Conservation (phyloP, 1,140 invertebrate species). For the Stegodyphus mimosarum region DNA sequence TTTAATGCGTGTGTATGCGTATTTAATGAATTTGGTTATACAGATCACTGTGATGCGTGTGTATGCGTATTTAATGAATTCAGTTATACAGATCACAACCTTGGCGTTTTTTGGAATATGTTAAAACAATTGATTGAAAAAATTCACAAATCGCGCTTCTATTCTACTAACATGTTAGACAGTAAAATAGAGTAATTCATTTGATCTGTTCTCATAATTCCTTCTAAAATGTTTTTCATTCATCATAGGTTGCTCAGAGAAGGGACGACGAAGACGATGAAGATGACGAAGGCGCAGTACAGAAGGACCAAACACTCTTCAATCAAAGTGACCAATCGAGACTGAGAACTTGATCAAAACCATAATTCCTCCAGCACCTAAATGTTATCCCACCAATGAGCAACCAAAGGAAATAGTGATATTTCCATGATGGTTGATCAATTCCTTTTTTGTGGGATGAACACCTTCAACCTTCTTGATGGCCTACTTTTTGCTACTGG, state of each 20-base stretch:
- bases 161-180: no score
- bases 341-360: not conserved
- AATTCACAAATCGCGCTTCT: no score
- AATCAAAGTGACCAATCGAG: not conserved
- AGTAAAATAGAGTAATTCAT: no score
- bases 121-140: no score
- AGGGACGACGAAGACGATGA: conserved; percentile 48
- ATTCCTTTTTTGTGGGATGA: not conserved
- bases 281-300: conserved; percentile 10
- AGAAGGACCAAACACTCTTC: not conserved
- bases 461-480: not conserved
- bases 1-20: no score
- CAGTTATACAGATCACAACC: no score
- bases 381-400: not conserved
- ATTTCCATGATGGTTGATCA: not conserved
- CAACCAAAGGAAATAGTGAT: not conserved
- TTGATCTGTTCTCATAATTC: no score
- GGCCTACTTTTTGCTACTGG: no score
- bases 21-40: no score
- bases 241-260: conserved; percentile 38
- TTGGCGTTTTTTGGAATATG: no score
- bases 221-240: not conserved
- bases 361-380: not conserved
- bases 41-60: no score
- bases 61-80: no score